phyloP scores from a whole-genome alignment of 2,113 vertebrate species.

The Sebastes schlegelii region DNA sequence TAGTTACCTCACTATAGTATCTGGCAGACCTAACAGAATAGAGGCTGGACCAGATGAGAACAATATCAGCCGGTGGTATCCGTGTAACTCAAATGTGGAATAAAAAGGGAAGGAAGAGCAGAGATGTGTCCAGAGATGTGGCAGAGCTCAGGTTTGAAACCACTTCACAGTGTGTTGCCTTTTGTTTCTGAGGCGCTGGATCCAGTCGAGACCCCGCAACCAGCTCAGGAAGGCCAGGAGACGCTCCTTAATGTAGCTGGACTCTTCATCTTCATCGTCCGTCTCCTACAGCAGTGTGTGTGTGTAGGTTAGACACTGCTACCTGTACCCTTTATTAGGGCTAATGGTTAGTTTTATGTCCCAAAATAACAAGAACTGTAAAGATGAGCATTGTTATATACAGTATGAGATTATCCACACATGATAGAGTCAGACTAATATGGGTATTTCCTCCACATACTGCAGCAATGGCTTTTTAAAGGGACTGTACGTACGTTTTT shows the following conservation, averaged over 20 bases:
- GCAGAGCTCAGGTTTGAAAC: conserved; percentile 40
- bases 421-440: background rate
- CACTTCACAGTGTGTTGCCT: conserved; percentile 87
- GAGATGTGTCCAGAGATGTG: conserved; percentile 73
- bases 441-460: background rate
- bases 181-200: conserved; percentile 82
- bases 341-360: background rate
- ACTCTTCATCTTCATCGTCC: conserved; percentile 81
- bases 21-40: background rate
- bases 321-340: too few species aligned
- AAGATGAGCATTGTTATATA: background rate
- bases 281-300: conserved; percentile 67
- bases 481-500: too few species aligned
- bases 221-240: conserved; percentile 85
- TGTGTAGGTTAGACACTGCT: conserved; percentile 1
- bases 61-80: background rate
- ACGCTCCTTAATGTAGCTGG: conserved; percentile 80
- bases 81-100: background rate
- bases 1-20: background rate
- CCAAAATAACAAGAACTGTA: background rate
- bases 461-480: background rate
- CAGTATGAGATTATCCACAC: background rate
- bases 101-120: background rate
- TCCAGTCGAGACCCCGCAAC: conserved; percentile 80
- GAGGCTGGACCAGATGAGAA: background rate